Percentiles rank a stretch among this genome's conserved stretches.
Evolutionary conservation across 1,140 invertebrate genomes (phyloP).

Genomic region (Drosophila arawakana): DNA sequence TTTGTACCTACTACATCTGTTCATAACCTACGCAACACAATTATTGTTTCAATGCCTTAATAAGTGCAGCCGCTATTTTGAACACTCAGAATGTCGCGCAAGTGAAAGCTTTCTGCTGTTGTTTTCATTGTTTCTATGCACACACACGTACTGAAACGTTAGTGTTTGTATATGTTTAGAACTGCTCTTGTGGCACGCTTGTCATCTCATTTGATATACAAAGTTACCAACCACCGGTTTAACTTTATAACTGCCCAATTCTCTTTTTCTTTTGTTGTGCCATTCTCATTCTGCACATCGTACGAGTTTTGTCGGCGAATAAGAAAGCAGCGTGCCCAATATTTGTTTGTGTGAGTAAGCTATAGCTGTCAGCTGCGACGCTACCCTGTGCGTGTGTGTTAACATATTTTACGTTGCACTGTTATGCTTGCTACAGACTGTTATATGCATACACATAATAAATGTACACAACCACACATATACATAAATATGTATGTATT

Average conservation of each 20-base stretch:
- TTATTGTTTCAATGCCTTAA: conserved; percentile 8
- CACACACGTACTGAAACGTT: not conserved
- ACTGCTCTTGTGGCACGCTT: not conserved
- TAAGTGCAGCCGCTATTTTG: not conserved
- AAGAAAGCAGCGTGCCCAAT: conserved; percentile 60
- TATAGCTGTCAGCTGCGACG: conserved; percentile 27
- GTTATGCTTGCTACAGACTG: conserved; percentile 26
- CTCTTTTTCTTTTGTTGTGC: conserved; percentile 65
- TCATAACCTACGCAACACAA: conserved; percentile 16
- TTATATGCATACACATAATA: not conserved
- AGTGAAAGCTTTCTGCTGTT: conserved; percentile 13
- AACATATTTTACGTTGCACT: conserved; percentile 62
- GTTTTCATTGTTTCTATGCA: conserved; percentile 5
- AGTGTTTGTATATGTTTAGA: not conserved
- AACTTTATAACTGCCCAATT: conserved; percentile 36
- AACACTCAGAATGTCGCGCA: not conserved
- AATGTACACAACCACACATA: not conserved
- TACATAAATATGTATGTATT: not conserved
- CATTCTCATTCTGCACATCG: conserved; percentile 65
- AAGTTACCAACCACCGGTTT: conserved; percentile 16
- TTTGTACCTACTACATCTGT: not conserved
- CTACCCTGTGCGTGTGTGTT: conserved; percentile 36
- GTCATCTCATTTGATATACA: conserved; percentile 13
- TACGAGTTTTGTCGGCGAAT: conserved; percentile 76
- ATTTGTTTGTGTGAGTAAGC: conserved; percentile 21